Evolutionary conservation across 2,113 vertebrate genomes (phyloP).

Genomic region (Raja brachyura): DNA sequence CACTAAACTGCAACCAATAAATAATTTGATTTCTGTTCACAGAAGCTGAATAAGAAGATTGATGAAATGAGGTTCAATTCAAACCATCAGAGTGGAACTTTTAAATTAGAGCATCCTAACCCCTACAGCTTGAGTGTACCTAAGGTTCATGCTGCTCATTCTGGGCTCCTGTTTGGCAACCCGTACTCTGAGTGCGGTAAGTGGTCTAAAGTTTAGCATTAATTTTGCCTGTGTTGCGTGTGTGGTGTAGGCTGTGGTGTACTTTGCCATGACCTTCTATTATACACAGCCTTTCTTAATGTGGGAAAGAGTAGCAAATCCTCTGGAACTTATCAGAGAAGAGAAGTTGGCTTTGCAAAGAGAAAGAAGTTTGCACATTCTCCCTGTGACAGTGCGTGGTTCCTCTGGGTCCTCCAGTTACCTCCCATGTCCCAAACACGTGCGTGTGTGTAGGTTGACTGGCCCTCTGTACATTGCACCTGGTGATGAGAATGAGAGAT

Average conservation of each 20-base stretch:
- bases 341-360: background rate
- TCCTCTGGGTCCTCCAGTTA: too few species aligned
- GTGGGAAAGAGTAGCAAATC: background rate
- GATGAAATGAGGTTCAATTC: background rate
- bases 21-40: background rate
- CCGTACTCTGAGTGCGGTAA: constrained; percentile 14
- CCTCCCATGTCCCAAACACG: too few species aligned
- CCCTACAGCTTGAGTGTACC: constrained; percentile 11
- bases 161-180: constrained; percentile 14
- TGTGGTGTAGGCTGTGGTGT: too few species aligned
- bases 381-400: too few species aligned
- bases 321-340: background rate
- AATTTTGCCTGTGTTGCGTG: background rate
- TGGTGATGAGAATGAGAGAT: too few species aligned
- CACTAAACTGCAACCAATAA: too few species aligned
- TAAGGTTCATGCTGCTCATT: background rate
- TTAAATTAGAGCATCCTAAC: background rate
- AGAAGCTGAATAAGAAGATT: constrained; percentile 19
- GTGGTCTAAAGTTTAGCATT: background rate
- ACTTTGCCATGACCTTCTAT: background rate
- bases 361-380: background rate
- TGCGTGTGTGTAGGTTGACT: too few species aligned
- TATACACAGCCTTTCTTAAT: background rate
- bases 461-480: too few species aligned
- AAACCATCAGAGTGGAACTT: background rate